A percentile compares a stretch with the other conserved stretches of the same genome.
These are phyloP conservation scores for Pseudopipra pipra DNA, from an alignment of 2,113 vertebrate species.

Conservation along the genomic window DNA sequence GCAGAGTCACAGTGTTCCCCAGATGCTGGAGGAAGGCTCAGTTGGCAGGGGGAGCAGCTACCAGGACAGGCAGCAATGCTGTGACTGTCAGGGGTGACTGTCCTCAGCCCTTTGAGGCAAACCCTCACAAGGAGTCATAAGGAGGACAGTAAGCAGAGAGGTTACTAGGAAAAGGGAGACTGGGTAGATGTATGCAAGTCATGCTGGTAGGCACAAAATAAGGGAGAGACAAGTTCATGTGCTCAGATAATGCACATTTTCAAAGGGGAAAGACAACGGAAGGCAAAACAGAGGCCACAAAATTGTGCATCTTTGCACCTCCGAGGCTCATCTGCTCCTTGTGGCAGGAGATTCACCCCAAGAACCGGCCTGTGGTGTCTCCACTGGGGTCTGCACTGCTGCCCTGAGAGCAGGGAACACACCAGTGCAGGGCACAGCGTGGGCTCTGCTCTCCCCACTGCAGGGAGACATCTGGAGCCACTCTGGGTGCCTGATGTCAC, in stretches of 20 bases:
- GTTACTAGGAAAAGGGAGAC: neutral
- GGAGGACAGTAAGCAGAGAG: neutral
- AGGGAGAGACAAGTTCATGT: neutral
- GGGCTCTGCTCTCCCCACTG: neutral
- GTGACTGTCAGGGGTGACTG: neutral
- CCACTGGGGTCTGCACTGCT: neutral
- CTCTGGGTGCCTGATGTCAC: neutral
- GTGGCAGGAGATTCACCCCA: neutral
- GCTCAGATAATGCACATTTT: neutral
- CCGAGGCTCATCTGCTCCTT: neutral
- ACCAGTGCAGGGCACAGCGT: neutral
- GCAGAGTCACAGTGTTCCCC: neutral
- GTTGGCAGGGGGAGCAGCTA: neutral
- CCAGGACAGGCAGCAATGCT: neutral
- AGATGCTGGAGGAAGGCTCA: neutral
- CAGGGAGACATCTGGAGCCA: neutral
- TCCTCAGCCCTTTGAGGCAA: neutral
- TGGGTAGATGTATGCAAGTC: neutral
- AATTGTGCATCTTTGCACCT: neutral
- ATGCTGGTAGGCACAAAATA: neutral
- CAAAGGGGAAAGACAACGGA: neutral
- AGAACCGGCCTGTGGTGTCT: neutral
- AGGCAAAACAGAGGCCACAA: neutral
- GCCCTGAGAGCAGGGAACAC: neutral
- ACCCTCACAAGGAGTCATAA: neutral